Base-by-base conservation (phyloP, 2,797 vertebrate genomes). In the Sebastes kiyomatsui region DNA sequence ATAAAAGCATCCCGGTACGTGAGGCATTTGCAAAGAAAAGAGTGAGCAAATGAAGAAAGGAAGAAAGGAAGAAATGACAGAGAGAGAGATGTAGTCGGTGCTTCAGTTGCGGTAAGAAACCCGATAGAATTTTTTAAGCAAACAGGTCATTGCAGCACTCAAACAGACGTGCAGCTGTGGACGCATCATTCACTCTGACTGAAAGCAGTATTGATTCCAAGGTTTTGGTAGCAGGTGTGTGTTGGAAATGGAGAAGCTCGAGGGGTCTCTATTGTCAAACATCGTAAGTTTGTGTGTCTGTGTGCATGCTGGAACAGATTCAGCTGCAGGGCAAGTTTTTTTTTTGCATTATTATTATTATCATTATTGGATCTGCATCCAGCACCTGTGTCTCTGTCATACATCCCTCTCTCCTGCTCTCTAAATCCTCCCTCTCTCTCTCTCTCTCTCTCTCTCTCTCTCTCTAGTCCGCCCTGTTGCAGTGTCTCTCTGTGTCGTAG, bases 21-120 rank as follows among this genome's bases (percentile, higher is more conserved):
- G 79, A 87, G 79, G 84, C 77, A 80, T 83, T 46, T 75, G 77
- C 60, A 80, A 70, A 86, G 59, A 81, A 81, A 69, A 64, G 66
- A 70, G 46, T 76, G 76, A 73, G 54, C 72, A 58, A 74, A 82
- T 62, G 72, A 62, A 83, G 80, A 75, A 59, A 32, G 66, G 70
- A 64, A 83, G 82, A 85, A 67, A 66, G 66, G 70, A 64, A 83
- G 82, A 85, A 67, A 66, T 10, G 20, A 74, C 75, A 69, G 72
- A 77, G 46, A 9, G 42, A 83, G 85, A 83, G 77, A 94, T 88
- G 91, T 79, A 84, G 88, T 73, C 55, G 28, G 52, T 66, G 83
- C 81, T 90, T 84, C 83, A 82, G 68, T 75, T 83, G 90, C 59
- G 95, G 95, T 96, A 96, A 91, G 95, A 89, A 85, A 85, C 65